Conservation (phyloP, 2,797 vertebrate genomes). For the Buceros bicornis region DNA sequence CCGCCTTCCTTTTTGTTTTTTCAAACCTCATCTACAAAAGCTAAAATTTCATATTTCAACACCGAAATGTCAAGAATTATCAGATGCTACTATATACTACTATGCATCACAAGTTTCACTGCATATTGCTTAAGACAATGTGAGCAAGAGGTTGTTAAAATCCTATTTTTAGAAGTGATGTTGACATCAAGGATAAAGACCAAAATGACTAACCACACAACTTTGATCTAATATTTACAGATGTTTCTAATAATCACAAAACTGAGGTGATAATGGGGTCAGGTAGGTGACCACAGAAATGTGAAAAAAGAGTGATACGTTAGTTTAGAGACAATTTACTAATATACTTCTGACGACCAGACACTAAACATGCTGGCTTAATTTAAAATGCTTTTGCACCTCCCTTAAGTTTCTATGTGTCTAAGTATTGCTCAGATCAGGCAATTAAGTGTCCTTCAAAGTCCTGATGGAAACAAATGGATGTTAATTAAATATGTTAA, state of each 20-base stretch:
- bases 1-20: not conserved
- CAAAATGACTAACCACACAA: not conserved
- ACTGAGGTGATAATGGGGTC: not conserved
- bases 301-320: not conserved
- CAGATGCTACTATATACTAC: not conserved
- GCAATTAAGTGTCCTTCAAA: not conserved
- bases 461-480: not conserved
- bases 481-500: not conserved
- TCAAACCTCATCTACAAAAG: not conserved
- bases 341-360: not conserved
- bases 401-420: not conserved
- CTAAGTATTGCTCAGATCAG: not conserved
- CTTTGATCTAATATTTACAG: not conserved
- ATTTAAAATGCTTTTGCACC: not conserved
- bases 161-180: not conserved
- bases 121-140: not conserved
- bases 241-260: not conserved
- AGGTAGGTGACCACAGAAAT: not conserved
- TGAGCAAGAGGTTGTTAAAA: not conserved
- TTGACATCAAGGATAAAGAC: not conserved
- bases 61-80: not conserved
- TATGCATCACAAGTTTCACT: not conserved
- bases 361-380: not conserved
- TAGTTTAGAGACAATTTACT: not conserved
- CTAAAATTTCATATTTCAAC: not conserved